phyloP scores from a whole-genome alignment of 2,113 vertebrate species.

The Nipponia nippon region DNA sequence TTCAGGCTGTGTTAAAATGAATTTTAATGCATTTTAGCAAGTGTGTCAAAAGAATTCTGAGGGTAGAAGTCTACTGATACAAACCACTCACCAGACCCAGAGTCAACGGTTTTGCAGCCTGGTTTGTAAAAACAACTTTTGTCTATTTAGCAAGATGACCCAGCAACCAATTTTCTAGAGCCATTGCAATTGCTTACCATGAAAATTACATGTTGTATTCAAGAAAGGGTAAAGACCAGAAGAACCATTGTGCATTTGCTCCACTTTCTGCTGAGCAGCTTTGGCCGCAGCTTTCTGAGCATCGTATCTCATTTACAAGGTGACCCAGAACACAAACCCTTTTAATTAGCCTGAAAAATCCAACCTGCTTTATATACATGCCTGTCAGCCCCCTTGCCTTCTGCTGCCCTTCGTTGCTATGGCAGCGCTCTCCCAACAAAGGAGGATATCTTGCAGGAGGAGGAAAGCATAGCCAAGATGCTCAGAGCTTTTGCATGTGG shows the following conservation, averaged over 20 bases:
- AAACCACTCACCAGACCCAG: background rate
- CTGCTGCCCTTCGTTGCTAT: slow-evolving; percentile 52
- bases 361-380: slow-evolving; percentile 39
- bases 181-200: background rate
- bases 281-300: slow-evolving; percentile 19
- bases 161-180: background rate
- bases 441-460: background rate
- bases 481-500: background rate
- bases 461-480: background rate
- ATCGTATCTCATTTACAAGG: slow-evolving; percentile 61
- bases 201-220: background rate
- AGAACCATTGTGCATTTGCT: background rate
- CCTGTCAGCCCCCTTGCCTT: slow-evolving; percentile 53
- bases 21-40: slow-evolving; percentile 21
- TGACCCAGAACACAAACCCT: slow-evolving; percentile 56
- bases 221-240: background rate
- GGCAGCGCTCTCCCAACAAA: slow-evolving; percentile 58
- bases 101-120: background rate
- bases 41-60: background rate
- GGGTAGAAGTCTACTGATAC: background rate
- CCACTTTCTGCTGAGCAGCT: background rate
- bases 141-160: slow-evolving; percentile 13
- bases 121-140: background rate
- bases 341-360: slow-evolving; percentile 68
- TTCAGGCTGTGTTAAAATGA: background rate